A percentile compares a stretch with the other conserved stretches of the same genome.
Evolutionary conservation across 2,888 invertebrate genomes (phyloP).

Genomic region (Cenopis cana): DNA sequence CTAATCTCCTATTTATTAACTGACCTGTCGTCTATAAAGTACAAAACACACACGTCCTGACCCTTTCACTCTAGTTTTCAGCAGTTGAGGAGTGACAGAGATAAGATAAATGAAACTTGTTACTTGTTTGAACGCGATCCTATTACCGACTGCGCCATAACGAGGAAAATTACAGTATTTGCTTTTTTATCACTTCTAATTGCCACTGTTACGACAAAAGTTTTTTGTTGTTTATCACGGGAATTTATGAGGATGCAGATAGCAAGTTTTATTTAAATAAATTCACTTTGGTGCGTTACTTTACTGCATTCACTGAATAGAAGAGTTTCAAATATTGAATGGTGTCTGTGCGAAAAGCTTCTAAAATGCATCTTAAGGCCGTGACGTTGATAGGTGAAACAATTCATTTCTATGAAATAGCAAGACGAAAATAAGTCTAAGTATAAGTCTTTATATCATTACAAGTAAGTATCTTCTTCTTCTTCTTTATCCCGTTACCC

Average conservation of each 20-base stretch:
- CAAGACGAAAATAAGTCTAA: too few species aligned
- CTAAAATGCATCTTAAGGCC: too few species aligned
- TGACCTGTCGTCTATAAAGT: background rate
- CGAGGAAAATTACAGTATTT: background rate
- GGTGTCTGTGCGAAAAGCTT: too few species aligned
- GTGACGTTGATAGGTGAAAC: too few species aligned
- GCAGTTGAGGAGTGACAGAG: background rate
- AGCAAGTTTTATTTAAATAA: background rate
- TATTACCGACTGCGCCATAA: constrained; percentile 18
- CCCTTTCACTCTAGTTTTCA: background rate
- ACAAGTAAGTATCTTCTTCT: too few species aligned
- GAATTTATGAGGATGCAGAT: background rate
- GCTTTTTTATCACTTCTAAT: constrained; percentile 27
- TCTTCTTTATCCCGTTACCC: too few species aligned
- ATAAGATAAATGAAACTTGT: background rate
- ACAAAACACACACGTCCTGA: background rate
- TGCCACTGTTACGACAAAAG: constrained; percentile 6
- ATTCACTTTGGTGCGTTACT: background rate
- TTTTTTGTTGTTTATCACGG: background rate
- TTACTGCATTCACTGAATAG: background rate
- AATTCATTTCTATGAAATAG: too few species aligned
- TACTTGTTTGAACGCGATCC: background rate
- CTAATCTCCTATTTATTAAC: background rate
- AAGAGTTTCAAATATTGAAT: background rate
- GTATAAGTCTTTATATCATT: too few species aligned